Base-by-base conservation (phyloP, 2,797 vertebrate species). In the Darevskia mixta region DNA sequence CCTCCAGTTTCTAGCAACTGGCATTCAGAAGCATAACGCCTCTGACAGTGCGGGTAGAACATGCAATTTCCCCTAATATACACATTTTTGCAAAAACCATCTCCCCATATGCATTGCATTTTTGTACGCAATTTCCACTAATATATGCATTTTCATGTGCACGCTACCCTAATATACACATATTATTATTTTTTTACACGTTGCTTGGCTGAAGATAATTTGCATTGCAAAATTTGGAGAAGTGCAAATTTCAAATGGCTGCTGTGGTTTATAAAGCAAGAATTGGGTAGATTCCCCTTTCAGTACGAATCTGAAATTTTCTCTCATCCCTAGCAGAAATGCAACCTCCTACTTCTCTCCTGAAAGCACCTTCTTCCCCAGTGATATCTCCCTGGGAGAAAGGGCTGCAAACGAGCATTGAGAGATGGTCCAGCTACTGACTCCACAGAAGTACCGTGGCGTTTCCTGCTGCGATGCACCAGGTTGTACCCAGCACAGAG, bases 401-500 rank as follows among this genome's bases (percentile, higher is more conserved):
- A 55, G 27, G 77, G 15, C 9, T 76, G 41, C 41, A 27, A 41
- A 13, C 1, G 23, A 43, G 27, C 8, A 11, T 20, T 13, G 43
- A 45, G 17, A 43, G 75, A 76, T 5, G 38, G 11, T 2, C 75
- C 35, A 25, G 38, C 8, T 25, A 43, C 20, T 45, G 41, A 9
- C 32, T 41, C 35, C 38, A 0, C 35, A 29, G 27, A 77, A 29
- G 75, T 8, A 3, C n/a, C 27, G 15, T 79, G 77, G 15, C 77
- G 18, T 79, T 32, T n/a, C 91, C 86, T n/a, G 13, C 88, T 91
- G 79, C 91, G 86, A 87, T n/a, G 79, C 86, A 87, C 82, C 0
- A 0, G 90, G 92, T 90, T 93, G 95, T 95, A 88, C 94, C 86
- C 0, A 0, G 92, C 93, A 89, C 87, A 90, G 88, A 89, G 92